These are phyloP conservation scores for Drosophila aff. DNA, from an alignment of 1,140 invertebrate species.

Conservation along the genomic window DNA sequence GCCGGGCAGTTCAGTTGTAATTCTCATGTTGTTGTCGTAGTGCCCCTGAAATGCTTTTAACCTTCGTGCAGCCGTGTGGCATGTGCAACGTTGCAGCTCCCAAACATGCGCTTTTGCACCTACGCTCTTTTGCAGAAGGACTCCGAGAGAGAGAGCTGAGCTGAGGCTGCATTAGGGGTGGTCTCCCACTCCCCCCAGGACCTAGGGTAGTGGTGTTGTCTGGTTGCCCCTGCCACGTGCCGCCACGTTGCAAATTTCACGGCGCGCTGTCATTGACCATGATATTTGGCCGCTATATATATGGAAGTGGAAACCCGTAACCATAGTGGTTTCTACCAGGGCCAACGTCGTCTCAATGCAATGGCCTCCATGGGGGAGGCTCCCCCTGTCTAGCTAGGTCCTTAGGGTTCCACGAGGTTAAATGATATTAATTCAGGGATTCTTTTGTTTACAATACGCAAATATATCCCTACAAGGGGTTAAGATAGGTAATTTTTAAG, in stretches of 20 bases:
- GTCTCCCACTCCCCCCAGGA: constrained; percentile 7
- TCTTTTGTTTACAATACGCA: neutral
- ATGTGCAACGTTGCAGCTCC: constrained; percentile 60
- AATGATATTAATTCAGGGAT: constrained; percentile 2
- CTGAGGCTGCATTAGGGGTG: neutral
- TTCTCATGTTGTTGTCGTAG: constrained; percentile 34
- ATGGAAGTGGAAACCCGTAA: constrained; percentile 2
- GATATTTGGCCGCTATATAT: constrained; percentile 59
- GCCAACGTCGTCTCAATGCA: constrained; percentile 30
- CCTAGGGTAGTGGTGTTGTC: constrained; percentile 60
- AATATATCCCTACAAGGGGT: neutral
- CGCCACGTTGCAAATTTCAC: constrained; percentile 48
- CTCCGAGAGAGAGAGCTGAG: neutral
- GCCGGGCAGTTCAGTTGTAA: constrained; percentile 40
- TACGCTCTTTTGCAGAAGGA: constrained; percentile 25
- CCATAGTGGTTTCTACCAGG: constrained; percentile 8
- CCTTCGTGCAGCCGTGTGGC: constrained; percentile 73
- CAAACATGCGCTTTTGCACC: constrained; percentile 67
- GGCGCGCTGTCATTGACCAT: constrained; percentile 72
- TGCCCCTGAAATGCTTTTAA: constrained; percentile 79
- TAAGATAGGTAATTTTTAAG: neutral
- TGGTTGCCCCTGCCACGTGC: constrained; percentile 64
- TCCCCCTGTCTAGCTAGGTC: neutral
- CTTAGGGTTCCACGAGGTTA: neutral
- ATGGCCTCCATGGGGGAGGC: constrained; percentile 23